phyloP scores from a whole-genome alignment of 2,113 vertebrate genomes.

The Cathartes aura region DNA sequence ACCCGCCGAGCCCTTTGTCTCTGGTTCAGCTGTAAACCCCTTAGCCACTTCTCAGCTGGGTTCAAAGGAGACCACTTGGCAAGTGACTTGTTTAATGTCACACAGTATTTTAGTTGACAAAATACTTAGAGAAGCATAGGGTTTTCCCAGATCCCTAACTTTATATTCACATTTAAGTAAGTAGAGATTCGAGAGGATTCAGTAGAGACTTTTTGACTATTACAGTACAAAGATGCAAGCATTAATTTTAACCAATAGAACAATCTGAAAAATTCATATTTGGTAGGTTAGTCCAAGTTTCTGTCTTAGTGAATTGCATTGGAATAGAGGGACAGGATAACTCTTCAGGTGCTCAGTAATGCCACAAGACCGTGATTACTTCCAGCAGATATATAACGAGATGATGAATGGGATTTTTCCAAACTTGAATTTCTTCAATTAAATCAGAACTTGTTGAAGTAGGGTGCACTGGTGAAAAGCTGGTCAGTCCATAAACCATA shows the following conservation, averaged over 20 bases:
- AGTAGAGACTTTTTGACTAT: background rate
- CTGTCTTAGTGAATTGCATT: background rate
- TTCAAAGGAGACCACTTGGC: background rate
- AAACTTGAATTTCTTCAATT: background rate
- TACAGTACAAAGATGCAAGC: background rate
- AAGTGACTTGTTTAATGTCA: background rate
- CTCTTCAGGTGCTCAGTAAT: background rate
- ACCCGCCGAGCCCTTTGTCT: background rate
- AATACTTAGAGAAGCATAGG: background rate
- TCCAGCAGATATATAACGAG: background rate
- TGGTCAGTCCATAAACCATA: background rate
- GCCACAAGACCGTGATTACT: background rate
- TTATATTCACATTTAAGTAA: background rate
- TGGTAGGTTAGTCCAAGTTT: background rate
- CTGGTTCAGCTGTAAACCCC: background rate
- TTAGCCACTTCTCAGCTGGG: background rate
- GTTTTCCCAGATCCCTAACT: background rate
- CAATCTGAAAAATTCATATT: background rate
- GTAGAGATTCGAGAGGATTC: background rate
- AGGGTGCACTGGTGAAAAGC: background rate
- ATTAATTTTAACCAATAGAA: background rate
- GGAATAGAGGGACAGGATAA: background rate
- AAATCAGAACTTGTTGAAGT: background rate
- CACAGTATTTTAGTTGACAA: background rate
- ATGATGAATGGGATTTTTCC: background rate